A percentile compares a stretch with the other conserved stretches of the same genome.
phyloP scores from a whole-genome alignment of 2,113 vertebrate genomes.

The Mustelus asterias region DNA sequence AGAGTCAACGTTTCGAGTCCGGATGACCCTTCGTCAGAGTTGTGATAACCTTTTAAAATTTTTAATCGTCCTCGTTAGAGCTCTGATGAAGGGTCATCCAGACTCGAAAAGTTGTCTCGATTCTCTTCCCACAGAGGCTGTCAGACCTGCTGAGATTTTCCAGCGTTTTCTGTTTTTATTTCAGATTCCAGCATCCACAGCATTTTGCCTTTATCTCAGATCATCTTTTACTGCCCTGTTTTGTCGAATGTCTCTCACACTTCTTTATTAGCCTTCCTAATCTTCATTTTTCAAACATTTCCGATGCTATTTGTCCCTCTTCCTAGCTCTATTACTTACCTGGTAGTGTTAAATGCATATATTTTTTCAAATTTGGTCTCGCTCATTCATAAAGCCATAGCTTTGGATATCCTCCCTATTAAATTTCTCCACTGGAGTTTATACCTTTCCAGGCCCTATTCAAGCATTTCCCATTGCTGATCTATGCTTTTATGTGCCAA shows the following conservation, averaged over 20 bases:
- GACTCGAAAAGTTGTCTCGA: no score
- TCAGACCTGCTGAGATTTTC: no score
- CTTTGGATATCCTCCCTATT: neutral
- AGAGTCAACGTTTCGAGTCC: no score
- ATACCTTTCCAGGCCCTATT: neutral
- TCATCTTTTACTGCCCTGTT: neutral
- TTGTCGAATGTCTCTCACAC: neutral
- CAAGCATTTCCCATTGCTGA: conserved; percentile 24
- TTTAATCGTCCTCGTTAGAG: no score
- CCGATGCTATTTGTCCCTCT: neutral
- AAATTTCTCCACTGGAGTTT: neutral
- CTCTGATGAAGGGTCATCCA: no score
- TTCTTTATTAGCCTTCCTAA: neutral
- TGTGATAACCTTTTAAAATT: no score
- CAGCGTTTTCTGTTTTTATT: no score
- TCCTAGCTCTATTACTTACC: neutral
- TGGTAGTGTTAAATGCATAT: neutral
- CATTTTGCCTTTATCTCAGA: no score
- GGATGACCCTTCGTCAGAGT: no score
- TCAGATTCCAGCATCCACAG: no score
- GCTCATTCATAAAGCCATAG: neutral
- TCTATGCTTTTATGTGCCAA: neutral
- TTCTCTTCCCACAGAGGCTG: no score
- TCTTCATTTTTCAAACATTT: neutral
- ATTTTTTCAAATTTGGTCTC: neutral